Conservation (phyloP, 2,113 vertebrate species). For the Ochotona curzoniae region DNA sequence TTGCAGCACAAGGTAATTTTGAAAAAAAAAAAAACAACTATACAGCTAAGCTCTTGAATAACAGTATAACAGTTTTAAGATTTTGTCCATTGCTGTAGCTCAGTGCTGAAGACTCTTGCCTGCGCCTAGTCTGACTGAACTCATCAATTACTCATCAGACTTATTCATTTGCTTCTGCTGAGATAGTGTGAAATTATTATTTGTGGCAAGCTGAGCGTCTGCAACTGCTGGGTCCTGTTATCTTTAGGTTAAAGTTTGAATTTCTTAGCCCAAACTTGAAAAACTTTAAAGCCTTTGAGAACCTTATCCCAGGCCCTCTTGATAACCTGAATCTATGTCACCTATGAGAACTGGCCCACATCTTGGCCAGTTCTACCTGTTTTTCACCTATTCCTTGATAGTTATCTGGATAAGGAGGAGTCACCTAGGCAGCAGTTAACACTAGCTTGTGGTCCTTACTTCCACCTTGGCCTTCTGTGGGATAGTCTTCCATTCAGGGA, state of each 20-base stretch:
- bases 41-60: no score
- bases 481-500: not conserved
- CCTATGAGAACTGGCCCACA: not conserved
- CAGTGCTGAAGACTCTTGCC: not conserved
- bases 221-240: not conserved
- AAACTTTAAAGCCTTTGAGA: not conserved
- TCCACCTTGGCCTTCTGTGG: not conserved
- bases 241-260: not conserved
- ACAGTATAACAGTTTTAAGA: not conserved
- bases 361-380: no score
- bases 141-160: not conserved
- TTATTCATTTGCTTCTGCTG: not conserved
- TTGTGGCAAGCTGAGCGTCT: not conserved
- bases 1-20: not conserved
- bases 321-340: not conserved
- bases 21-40: not conserved
- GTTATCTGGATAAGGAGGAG: no score
- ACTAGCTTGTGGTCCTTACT: not conserved
- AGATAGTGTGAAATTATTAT: not conserved
- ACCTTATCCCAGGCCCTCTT: not conserved
- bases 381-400: not conserved
- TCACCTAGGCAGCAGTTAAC: not conserved
- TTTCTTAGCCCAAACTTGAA: not conserved
- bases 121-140: not conserved
- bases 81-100: not conserved